Evolutionary conservation across 2,797 vertebrate genomes (phyloP).

Genomic region (Catostomus latipinnis): DNA sequence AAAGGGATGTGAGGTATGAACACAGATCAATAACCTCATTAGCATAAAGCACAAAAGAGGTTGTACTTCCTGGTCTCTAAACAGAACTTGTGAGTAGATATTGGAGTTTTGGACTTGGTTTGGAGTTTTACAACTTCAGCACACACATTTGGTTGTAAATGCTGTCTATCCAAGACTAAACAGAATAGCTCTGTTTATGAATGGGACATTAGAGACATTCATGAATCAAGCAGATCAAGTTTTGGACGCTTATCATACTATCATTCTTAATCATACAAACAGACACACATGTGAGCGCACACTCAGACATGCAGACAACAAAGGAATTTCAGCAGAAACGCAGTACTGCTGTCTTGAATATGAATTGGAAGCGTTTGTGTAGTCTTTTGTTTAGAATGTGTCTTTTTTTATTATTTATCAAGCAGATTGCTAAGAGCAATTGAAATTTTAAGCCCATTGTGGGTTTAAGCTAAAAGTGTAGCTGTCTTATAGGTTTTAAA

Average conservation of each 20-base stretch:
- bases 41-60: conserved; percentile 1
- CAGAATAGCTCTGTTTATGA: no score
- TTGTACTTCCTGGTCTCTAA: conserved; percentile 1
- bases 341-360: background rate
- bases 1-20: conserved; percentile 43
- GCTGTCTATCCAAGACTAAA: background rate
- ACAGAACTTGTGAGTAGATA: conserved; percentile 11
- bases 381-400: background rate
- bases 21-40: conserved; percentile 25
- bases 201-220: no score
- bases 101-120: background rate
- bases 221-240: background rate
- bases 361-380: background rate
- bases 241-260: background rate
- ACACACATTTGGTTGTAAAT: conserved; percentile 3
- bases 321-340: background rate
- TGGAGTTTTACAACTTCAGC: conserved; percentile 13
- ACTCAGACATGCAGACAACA: no score
- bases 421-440: background rate
- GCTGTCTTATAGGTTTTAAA: conserved; percentile 1
- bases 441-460: background rate
- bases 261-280: background rate
- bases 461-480: no score
- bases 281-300: no score
- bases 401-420: background rate